Evolutionary conservation across 2,797 vertebrate species (phyloP).

Genomic region (Syngnathus rostellatus): DNA sequence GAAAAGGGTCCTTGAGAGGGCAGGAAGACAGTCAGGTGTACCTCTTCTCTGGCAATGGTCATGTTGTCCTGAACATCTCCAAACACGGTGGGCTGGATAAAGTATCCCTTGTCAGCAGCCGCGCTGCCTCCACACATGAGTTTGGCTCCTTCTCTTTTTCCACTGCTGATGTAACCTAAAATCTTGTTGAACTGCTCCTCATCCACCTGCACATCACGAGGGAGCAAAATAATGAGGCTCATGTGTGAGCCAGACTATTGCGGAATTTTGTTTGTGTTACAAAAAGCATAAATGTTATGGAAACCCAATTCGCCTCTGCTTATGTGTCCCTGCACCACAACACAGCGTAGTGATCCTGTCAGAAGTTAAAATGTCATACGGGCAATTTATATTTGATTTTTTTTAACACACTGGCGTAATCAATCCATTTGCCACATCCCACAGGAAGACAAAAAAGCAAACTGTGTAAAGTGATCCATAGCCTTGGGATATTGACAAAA

Average conservation of each 20-base stretch:
- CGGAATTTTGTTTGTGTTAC: background rate
- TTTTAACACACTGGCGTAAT: too few relatives aligned
- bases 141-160: slow-evolving; percentile 86
- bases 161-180: slow-evolving; percentile 81
- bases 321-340: too few relatives aligned
- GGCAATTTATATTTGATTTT: background rate
- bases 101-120: slow-evolving; percentile 85
- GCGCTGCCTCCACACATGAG: slow-evolving; percentile 84
- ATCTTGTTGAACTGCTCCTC: slow-evolving; percentile 90
- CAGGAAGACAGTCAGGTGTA: slow-evolving; percentile 32
- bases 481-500: background rate
- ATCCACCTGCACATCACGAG: slow-evolving; percentile 70
- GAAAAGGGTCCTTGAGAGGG: background rate
- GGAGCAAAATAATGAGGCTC: background rate
- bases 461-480: background rate
- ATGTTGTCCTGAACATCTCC: slow-evolving; percentile 89
- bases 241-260: too few relatives aligned
- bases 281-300: too few relatives aligned
- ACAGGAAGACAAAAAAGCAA: background rate
- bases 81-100: slow-evolving; percentile 93
- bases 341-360: background rate
- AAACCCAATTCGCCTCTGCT: too few relatives aligned
- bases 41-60: slow-evolving; percentile 93
- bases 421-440: too few relatives aligned
- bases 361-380: background rate